Base-by-base conservation (phyloP, 2,797 vertebrate species). In the Muraenolepis orangiensis region DNA sequence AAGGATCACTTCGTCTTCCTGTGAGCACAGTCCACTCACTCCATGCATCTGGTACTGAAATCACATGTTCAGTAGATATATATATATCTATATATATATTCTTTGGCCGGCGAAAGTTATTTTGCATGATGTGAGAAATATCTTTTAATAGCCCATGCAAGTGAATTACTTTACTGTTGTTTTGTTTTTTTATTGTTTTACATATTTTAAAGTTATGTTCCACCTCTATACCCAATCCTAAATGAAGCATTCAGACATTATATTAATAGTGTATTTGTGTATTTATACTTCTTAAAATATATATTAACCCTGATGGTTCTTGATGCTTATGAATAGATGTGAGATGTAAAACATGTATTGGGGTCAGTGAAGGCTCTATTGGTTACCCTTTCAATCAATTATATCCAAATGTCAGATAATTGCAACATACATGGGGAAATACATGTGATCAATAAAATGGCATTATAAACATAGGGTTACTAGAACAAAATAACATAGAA, bases 21-120 rank as follows among this genome's bases (percentile, higher is more conserved):
- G 90, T 93, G 91, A 94, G 93, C 46, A 46, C 42, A 46, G 94
- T 93, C 89, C 85, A 81, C 87, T 82, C 92, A 73, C 75, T 74
- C 72, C 32, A 85, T 93, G 82, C 92, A 84, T 94, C 84, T 86
- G 90, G 87, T 91, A 57, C 46, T n/a, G 46, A 57, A n/a, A n/a
- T 57, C 32, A 32, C 32, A 31, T 32, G 18, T 69, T 29, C 6
- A 69, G 16, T 3, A n/a, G n/a, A n/a, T n/a, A n/a, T n/a, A n/a
- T n/a, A n/a, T n/a, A n/a, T n/a, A n/a, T n/a, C n/a, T n/a, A n/a
- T n/a, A n/a, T n/a, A n/a, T n/a, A 8, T 31, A 18, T 69, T 32
- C 18, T 68, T 31, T 16, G 16, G 28, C 29, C 31, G 28, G 28
- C 31, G 4, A 16, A 66, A 66, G 18, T 68, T 16, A 2, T 30